Evolutionary conservation across 1,140 invertebrate genomes (phyloP), one percentile per base, ranked within the genome.

Genomic region (Sipha flava): DNA sequence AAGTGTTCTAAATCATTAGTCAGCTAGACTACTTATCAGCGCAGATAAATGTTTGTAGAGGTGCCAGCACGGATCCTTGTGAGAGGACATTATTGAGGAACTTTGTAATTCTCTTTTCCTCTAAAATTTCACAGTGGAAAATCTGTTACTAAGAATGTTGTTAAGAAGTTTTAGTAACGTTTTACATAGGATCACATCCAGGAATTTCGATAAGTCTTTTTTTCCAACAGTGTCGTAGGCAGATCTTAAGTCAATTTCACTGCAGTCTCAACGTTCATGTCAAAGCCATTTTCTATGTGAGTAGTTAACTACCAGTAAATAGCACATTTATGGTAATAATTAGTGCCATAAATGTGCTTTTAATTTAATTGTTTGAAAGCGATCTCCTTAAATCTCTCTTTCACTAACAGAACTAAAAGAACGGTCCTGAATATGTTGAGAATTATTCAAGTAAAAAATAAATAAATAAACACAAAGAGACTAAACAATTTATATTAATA

Each of bases 161-260:
- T 54, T 80, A 37, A 80, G 80, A 23, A 79, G 12, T 34, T 26
- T 34, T 21, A 37, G 14, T 59, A 54, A 12, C 34, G 37, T 62
- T 40, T 47, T 34, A 14, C 49, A 79, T 40, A 21, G 21, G 21
- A 59, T 40, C 34, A 79, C 26, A 21, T 64, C 54, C 7, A 79
- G n/a, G 16, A 79, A 45, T 45, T 79, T 79, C n/a, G 52, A 79
- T 43, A 79, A 21, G 12, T 54, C 77, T 45, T 37, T 45, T n/a
- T 49, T 21, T 49, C 73, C 57, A 12, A 79, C 23, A 21, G 77
- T 79, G 23, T 66, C 54, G 26, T 79, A 79, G 16, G 57, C 77
- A 45, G 77, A 49, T 23, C 34, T 34, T 59, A 59, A 54, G 26
- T 43, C 64, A 80, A 57, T 29, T 16, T 47, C n/a, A 52, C 66